Evolutionary conservation across 2,888 invertebrate genomes (phyloP), one percentile per base, ranked within the genome.

Genomic region (Helleia helle): DNA sequence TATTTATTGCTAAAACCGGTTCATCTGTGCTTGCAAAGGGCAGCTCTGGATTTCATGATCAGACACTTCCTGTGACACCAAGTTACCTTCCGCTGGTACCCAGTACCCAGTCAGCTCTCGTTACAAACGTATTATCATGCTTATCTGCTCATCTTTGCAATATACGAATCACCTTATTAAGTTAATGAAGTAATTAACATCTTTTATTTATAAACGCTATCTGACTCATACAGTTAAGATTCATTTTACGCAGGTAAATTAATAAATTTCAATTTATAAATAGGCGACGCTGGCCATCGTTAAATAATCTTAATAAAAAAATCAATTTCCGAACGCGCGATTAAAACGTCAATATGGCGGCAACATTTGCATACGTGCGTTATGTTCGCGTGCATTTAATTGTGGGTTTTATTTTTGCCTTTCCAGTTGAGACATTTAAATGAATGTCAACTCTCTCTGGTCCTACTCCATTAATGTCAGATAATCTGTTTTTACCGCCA

Each of bases 341-440:
- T 62, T 62, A 65, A 59, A 58, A 52, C 34, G 40, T 56, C 58
- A 60, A 64, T 64, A 62, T 57, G 48, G 62, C 55, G 55, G 55
- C 46, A 34, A 34, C 55, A 65, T 70, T 71, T 66, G 65, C 72
- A 69, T 72, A 62, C 62, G 57, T 57, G 58, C 65, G 62, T 62
- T 59, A 62, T n/a, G 22, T 13, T 51, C 62, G 61, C 59, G 61
- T 70, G 65, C 55, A 59, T 71, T 70, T 72, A 69, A 73, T 71
- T 64, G 64, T 58, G 26, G 26, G 27, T 34, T 15, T 38, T 42
- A 38, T 42, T 42, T 27, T 28, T 26, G 18, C 27, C 28, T 28
- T 27, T 34, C 34, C 34, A 27, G 42, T 38, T 24, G 12, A 25
- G 37, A 34, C 31, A 15, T 40, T 31, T 26, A 25, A 26, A 26